Conservation (phyloP, 2,113 vertebrate species). For the Mesocricetus auratus region DNA sequence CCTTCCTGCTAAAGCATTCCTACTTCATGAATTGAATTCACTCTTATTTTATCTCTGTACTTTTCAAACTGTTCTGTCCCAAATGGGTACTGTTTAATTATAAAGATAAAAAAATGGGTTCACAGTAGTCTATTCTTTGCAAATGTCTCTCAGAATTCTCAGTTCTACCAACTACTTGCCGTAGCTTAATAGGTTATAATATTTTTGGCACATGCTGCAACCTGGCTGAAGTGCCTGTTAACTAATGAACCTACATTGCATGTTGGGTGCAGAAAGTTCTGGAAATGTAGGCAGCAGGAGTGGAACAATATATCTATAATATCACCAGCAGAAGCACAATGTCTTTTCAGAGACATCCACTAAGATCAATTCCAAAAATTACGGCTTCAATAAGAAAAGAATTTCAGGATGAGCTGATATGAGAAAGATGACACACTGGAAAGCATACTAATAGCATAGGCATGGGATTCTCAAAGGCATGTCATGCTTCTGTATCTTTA, state of each 20-base stretch:
- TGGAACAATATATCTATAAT: not conserved
- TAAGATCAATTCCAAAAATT: not conserved
- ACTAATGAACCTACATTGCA: not conserved
- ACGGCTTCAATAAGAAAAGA: not conserved
- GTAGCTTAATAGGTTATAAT: not conserved
- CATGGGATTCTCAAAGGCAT: not conserved
- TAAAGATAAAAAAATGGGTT: not conserved
- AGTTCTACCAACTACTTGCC: not conserved
- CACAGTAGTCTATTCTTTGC: not conserved
- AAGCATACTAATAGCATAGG: not conserved
- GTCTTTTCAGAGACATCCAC: not conserved
- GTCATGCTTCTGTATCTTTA: not conserved
- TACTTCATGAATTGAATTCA: not conserved
- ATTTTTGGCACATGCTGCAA: not conserved
- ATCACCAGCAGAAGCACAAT: not conserved
- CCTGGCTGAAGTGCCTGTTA: not conserved
- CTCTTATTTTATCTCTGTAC: not conserved
- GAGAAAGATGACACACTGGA: not conserved
- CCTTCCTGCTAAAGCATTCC: no score
- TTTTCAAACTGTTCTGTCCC: not conserved
- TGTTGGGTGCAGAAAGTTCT: not conserved
- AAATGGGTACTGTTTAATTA: not conserved
- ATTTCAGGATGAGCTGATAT: not conserved
- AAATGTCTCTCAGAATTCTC: not conserved
- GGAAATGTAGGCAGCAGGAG: not conserved